Base-by-base conservation (phyloP, 2,113 vertebrate genomes). In the Perognathus longimembris region DNA sequence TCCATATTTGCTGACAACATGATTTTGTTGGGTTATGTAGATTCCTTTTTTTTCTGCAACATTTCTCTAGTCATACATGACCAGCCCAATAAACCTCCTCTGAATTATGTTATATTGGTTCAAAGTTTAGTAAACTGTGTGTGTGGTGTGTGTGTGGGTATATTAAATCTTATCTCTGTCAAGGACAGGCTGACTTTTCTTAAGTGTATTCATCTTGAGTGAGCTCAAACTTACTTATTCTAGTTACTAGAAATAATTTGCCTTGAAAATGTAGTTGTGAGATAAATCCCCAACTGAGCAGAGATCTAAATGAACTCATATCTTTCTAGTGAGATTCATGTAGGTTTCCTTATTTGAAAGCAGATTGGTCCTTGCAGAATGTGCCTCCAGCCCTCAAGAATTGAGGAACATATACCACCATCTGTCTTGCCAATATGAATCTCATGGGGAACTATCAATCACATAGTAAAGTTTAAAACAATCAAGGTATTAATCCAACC, bases 361-460 rank as follows among this genome's bases (percentile, higher is more conserved):
- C n/a, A 70, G 14, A 54, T 6, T 74, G 20, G 4, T 42, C 40
- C 54, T 45, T 61, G 42, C 42, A 67, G 8, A 63, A 77, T 70
- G 5, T 17, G 20, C 11, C 3, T 61, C 4, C 18, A 14, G 5
- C 5, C 45, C 17, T 74, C 24, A 90, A 81, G 15, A 1, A 69
- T 28, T 75, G 32, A 50, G 6, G 32, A 74, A 67, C 11, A 15
- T 80, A 36, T 81, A 61, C 50, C 74, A 67, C 50, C 69, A 57
- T 26, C 24, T 21, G 7, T 34, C 4, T 59, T 66, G 45, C 34
- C 30, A 18, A 22, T 75, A 10, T 75, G n/a, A 67, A 75, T 61
- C 80, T 90, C 85, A 50, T 81, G 50, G 26, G 45, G 21, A 75
- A 54, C 12, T 81, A 85, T 67, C 42, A 78, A 71, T 85, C n/a